Base-by-base conservation (phyloP, 92 coral and sea anemone genomes). In the Heliopora coerulea region DNA sequence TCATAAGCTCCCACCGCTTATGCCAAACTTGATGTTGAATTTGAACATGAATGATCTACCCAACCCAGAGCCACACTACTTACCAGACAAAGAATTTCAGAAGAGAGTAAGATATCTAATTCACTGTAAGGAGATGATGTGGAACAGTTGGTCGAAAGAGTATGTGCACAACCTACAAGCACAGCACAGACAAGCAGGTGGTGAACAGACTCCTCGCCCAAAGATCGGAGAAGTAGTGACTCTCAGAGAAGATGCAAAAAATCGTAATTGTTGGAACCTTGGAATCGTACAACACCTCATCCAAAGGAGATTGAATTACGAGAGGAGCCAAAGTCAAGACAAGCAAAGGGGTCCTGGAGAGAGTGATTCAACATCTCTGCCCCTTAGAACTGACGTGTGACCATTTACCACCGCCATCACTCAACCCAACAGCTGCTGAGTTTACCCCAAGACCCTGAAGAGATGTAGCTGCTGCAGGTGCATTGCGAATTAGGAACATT, bases 131-230 rank as follows among this genome's bases (percentile, higher is more conserved):
- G n/a, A n/a, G n/a, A n/a, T n/a, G n/a, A n/a, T n/a, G n/a, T n/a
- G n/a, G n/a, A n/a, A n/a, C n/a, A n/a, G n/a, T n/a, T 79, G 83
- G 83, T 67, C 83, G n/a, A 44, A 52, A 8, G 82, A 78, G 57
- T 66, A 78, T 65, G 49, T 78, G 17, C 30, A 65, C 9, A 52
- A 42, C 6, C 66, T 78, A 29, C 59, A 75, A 39, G 83, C 67
- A 64, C 73, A 64, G 40, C 78, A 79, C 42, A 68, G 49, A 32
- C 44, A 41, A 40, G 65, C 61, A 54, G 70, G 62, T 37, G 65
- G 73, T 26, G 56, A 65, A 44, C 73, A 65, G 41, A 35, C 77
- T 12, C 33, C 46, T 10, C 26, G 62, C 54, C 83, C 69, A 7
- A 54, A 26, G 31, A 49, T 39, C 20, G 82, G 76, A 15, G 67